Conservation (phyloP, 2,797 vertebrate genomes). For the Peromyscus melanophrys region DNA sequence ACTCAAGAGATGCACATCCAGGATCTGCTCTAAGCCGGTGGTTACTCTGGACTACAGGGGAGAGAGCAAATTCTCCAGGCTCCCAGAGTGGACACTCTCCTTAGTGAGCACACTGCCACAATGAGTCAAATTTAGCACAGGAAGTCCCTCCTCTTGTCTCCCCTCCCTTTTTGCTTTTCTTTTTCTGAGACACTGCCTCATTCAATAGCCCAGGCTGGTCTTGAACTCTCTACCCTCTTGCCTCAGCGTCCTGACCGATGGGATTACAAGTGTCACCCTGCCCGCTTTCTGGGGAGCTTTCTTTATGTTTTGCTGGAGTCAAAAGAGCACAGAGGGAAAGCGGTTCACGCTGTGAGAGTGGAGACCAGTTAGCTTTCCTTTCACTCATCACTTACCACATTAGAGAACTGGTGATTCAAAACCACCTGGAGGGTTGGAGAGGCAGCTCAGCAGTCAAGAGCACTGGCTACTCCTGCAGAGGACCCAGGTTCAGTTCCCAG, state of each 20-base stretch:
- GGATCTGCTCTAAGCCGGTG: background rate
- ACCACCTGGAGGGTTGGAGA: background rate
- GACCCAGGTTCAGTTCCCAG: background rate
- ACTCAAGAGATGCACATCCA: background rate
- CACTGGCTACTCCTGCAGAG: background rate
- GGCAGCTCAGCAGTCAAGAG: background rate
- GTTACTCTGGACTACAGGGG: background rate
- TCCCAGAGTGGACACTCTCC: background rate
- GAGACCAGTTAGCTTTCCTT: background rate
- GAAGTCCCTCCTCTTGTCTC: background rate
- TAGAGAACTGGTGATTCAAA: background rate
- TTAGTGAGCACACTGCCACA: background rate
- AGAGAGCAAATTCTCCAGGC: background rate
- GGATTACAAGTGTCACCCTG: background rate
- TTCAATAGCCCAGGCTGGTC: background rate
- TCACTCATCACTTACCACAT: background rate
- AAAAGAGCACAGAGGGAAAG: background rate
- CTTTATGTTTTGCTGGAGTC: background rate
- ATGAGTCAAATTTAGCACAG: background rate
- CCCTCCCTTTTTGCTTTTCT: background rate
- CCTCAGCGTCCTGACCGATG: background rate
- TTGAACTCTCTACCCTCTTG: background rate
- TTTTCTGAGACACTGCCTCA: background rate
- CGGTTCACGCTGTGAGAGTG: background rate
- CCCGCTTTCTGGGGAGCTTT: background rate